phyloP scores from a whole-genome alignment of 2,888 invertebrate genomes.

The Hylaea fasciaria region DNA sequence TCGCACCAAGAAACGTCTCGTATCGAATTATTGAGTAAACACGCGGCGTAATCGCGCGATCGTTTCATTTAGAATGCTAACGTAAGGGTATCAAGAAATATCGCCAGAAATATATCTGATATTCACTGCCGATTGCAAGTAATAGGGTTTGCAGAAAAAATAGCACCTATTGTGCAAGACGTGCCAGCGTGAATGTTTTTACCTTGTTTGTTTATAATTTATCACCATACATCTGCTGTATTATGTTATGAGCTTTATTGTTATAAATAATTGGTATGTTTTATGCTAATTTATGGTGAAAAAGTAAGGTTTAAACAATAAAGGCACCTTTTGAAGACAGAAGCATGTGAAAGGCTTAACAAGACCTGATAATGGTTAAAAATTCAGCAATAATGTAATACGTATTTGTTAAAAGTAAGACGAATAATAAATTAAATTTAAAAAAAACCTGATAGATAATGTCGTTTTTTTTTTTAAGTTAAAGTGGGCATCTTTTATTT shows the following conservation, averaged over 20 bases:
- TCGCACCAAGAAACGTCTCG: conserved; percentile 56
- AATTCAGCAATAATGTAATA: no score
- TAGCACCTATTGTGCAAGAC: conserved; percentile 28
- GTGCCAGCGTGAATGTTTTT: conserved; percentile 9
- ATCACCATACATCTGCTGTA: conserved; percentile 17
- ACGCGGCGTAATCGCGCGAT: conserved; percentile 77
- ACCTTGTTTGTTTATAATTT: conserved; percentile 30
- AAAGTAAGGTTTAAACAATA: no score
- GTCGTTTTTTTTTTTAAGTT: no score
- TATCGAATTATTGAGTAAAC: conserved; percentile 85
- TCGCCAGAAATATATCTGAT: conserved; percentile 69
- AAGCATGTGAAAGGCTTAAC: no score
- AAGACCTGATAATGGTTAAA: no score
- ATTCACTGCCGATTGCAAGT: conserved; percentile 66
- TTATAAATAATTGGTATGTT: no score
- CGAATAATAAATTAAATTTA: no score
- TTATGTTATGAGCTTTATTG: background rate
- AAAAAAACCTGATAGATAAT: no score
- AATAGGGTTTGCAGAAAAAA: conserved; percentile 60
- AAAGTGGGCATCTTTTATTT: no score
- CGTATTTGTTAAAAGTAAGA: no score
- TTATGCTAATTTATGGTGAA: no score
- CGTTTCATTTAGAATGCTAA: conserved; percentile 74
- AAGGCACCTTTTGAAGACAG: no score
- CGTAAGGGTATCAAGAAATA: conserved; percentile 76